Evolutionary conservation across 2,888 invertebrate genomes (phyloP).

Genomic region (Macrosiphum euphorbiae): DNA sequence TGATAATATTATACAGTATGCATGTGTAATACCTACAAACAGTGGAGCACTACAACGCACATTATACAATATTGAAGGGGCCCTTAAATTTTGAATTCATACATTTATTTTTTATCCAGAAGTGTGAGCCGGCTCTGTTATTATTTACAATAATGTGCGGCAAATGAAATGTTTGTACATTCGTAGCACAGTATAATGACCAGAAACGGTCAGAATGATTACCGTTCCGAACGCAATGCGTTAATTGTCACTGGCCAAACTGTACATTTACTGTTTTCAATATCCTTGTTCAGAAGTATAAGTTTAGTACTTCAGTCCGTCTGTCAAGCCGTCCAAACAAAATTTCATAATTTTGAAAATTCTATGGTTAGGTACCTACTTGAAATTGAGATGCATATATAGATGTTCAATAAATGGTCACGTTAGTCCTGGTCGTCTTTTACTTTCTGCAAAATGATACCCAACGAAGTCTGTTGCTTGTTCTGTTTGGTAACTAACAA

Average conservation of each 20-base stretch:
- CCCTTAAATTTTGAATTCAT: neutral
- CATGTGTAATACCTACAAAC: neutral
- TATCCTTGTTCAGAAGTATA: neutral
- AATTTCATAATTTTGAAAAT: neutral
- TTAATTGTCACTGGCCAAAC: neutral
- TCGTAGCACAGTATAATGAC: neutral
- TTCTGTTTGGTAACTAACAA: too few relatives aligned
- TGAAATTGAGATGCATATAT: neutral
- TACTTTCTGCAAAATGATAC: neutral
- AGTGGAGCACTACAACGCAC: neutral
- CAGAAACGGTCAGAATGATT: neutral
- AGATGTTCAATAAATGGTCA: neutral
- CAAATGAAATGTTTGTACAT: neutral
- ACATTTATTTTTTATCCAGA: neutral
- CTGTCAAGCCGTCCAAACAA: neutral
- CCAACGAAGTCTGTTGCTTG: neutral
- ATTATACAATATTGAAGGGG: neutral
- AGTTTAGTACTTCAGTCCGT: neutral
- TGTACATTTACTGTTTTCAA: too few relatives aligned
- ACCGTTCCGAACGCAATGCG: neutral
- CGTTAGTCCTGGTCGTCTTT: neutral
- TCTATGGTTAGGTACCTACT: neutral
- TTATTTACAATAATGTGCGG: neutral
- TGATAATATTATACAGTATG: neutral
- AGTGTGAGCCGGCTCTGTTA: neutral